phyloP scores from a whole-genome alignment of 2,113 vertebrate species.

The Alectura lathami region DNA sequence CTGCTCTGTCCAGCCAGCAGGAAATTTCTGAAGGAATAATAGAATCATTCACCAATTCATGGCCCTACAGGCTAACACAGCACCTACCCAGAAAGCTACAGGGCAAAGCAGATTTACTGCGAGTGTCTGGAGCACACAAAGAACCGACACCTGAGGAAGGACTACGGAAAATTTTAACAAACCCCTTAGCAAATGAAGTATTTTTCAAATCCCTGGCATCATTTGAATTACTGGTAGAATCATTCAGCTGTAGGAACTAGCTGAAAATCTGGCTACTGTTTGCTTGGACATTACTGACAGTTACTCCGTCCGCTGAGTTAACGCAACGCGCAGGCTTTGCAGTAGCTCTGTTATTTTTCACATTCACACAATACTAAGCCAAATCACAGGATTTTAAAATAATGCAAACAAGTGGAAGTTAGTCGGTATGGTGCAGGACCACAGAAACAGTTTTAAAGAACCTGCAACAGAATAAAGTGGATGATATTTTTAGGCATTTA shows the following conservation, averaged over 20 bases:
- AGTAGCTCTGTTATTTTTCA: neutral
- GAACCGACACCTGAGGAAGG: constrained; percentile 60
- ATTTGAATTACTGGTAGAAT: constrained; percentile 2
- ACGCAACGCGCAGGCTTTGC: neutral
- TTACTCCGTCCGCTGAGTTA: neutral
- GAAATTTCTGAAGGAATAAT: constrained; percentile 73
- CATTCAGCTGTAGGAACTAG: neutral
- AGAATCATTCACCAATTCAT: constrained; percentile 70
- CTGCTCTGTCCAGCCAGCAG: constrained; percentile 62
- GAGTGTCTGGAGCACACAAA: constrained; percentile 57
- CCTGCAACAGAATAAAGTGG: neutral
- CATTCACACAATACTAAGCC: neutral
- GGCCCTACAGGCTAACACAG: constrained; percentile 57
- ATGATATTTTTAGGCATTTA: neutral
- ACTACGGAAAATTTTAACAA: constrained; percentile 53
- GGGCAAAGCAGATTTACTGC: constrained; percentile 62
- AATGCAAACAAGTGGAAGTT: neutral
- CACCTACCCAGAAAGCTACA: constrained; percentile 63
- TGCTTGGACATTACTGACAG: neutral
- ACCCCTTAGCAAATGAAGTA: constrained; percentile 32
- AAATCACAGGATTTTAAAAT: neutral
- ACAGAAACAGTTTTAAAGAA: neutral
- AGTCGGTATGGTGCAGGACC: neutral
- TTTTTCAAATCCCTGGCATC: constrained; percentile 23
- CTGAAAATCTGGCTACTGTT: neutral